These are phyloP conservation scores for Lanistes nyassanus DNA, from an alignment of 1,140 invertebrate genomes.

Conservation along the genomic window DNA sequence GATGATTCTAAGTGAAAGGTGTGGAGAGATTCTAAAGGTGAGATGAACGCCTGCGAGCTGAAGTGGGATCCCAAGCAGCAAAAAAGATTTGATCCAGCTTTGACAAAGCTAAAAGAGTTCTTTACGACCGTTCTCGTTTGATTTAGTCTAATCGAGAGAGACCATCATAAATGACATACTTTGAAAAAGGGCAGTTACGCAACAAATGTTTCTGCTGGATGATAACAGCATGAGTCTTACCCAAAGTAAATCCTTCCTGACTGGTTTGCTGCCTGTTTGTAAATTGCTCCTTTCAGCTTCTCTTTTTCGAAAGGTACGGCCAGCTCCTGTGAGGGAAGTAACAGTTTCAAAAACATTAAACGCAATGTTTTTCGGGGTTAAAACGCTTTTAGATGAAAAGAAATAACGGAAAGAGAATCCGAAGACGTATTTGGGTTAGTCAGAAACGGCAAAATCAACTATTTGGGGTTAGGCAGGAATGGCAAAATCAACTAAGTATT, in stretches of 20 bases:
- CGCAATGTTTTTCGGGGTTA: not conserved
- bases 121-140: not conserved
- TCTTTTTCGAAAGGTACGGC: conserved; percentile 51
- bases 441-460: too few relatives aligned
- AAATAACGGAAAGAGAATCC: not conserved
- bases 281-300: conserved; percentile 43
- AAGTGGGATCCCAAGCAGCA: not conserved
- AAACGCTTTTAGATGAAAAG: not conserved
- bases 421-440: too few relatives aligned
- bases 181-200: not conserved
- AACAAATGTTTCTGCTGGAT: not conserved
- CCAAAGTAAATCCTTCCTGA: conserved; percentile 54
- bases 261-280: conserved; percentile 37
- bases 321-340: conserved; percentile 41
- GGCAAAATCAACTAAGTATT: too few relatives aligned
- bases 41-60: not conserved
- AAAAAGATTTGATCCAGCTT: not conserved
- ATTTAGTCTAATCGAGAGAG: not conserved
- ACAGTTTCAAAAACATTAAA: not conserved
- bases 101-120: not conserved
- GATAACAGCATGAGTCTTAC: conserved; percentile 27
- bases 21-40: too few relatives aligned
- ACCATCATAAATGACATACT: not conserved
- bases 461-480: too few relatives aligned
- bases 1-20: too few relatives aligned